These are phyloP conservation scores for Pyrgilauda ruficollis DNA, from an alignment of 2,113 vertebrate genomes.

Conservation along the genomic window DNA sequence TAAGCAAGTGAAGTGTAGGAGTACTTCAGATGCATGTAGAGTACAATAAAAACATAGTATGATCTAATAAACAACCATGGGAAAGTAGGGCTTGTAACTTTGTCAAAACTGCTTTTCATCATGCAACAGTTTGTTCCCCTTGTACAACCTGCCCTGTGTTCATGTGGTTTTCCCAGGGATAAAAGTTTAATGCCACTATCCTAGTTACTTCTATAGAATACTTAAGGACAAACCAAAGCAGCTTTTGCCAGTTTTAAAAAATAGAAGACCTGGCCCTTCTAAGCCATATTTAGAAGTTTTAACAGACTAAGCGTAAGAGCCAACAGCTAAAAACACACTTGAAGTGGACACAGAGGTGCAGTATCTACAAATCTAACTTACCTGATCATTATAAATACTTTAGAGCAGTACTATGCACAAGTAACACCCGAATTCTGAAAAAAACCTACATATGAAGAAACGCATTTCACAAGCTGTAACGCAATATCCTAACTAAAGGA, in stretches of 20 bases:
- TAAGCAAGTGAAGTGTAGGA: not conserved
- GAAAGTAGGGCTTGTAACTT: not conserved
- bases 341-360: not conserved
- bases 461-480: not conserved
- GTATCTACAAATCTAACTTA: not conserved
- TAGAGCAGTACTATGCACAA: not conserved
- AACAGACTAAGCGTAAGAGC: not conserved
- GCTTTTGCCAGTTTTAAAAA: not conserved
- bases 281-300: not conserved
- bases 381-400: not conserved
- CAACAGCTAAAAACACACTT: not conserved
- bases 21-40: not conserved
- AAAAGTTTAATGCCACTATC: not conserved
- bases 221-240: not conserved
- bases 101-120: not conserved
- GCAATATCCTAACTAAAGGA: not conserved
- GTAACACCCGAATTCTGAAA: not conserved
- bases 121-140: not conserved
- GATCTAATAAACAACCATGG: not conserved
- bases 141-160: not conserved
- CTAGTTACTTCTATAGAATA: not conserved
- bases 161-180: not conserved
- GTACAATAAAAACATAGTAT: not conserved
- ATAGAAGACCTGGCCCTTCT: not conserved
- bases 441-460: not conserved